These are phyloP conservation scores for Resseliella maxima DNA, from an alignment of 2,888 invertebrate genomes.

Conservation along the genomic window DNA sequence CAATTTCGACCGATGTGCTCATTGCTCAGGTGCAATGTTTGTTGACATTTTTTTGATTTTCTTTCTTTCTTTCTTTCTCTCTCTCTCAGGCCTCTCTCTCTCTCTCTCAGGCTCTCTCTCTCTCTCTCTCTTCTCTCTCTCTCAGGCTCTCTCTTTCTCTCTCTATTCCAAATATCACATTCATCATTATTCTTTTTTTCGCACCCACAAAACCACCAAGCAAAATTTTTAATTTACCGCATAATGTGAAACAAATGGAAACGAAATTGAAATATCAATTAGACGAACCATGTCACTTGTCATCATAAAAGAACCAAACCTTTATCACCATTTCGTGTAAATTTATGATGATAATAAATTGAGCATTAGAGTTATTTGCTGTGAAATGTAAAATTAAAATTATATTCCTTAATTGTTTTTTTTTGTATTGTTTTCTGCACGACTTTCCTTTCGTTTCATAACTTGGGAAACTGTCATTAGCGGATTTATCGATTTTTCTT, in stretches of 20 bases:
- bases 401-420: not conserved
- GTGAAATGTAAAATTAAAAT: not conserved
- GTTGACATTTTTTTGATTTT: not conserved
- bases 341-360: not conserved
- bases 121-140: not conserved
- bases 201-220: not conserved
- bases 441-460: not conserved
- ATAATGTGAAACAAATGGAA: not conserved
- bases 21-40: not conserved
- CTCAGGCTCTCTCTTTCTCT: too few relatives aligned
- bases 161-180: too few relatives aligned
- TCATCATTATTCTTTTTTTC: not conserved
- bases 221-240: slow-evolving; percentile 34
- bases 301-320: not conserved
- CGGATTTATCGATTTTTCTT: not conserved
- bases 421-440: slow-evolving; percentile 14
- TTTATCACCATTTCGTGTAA: not conserved
- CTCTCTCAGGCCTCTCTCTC: too few relatives aligned
- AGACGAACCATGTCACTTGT: not conserved
- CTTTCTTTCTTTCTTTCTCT: not conserved
- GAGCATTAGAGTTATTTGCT: not conserved
- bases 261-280: not conserved
- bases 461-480: not conserved
- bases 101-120: not conserved
- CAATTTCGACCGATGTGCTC: not conserved